Evolutionary conservation across 2,797 vertebrate species (phyloP), one percentile per base, ranked within the genome.

Genomic region (Etheostoma nigrum): DNA sequence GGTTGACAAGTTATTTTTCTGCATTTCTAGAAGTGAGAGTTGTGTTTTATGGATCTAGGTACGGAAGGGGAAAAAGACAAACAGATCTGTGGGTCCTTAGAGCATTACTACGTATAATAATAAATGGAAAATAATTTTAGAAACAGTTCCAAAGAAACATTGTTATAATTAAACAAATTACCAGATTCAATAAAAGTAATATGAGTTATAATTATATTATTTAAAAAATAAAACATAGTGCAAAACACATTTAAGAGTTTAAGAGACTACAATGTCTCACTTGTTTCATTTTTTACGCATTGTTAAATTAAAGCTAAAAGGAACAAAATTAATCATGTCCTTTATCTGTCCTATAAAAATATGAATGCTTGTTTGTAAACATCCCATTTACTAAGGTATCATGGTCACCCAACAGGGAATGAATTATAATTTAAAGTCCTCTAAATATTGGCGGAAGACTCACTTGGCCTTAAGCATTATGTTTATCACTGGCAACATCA

Each of bases 401-500:
- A 60, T 65, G 65, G 62, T 78, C 54, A 61, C 61, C 81, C 75
- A 74, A 60, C 55, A 64, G 84, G 83, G 61, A 49, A 82, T 82
- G 72, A 85, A 89, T 88, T 89, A 85, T 80, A 87, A 83, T 88
- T 83, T 61, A 70, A 82, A 84, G 86, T 88, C 89, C 84, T 91
- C 84, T 90, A 88, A 90, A 90, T 92, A 87, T 92, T 84, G 81
- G 45, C 66, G 44, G 82, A 90, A 92, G 87, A 89, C 85, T 85
- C 87, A 76, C 74, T 93, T 92, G 86, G 90, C 93, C 86, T 84
- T 67, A 55, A 85, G 90, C 91, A 84, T 86, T 88, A 90, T 90
- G 91, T 94, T 92, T 92, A 92, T 93, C 90, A 90, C 85, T 67
- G 72, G 82, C 84, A 91, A 86, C 88, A 92, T 92, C 90, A 89